Evolutionary conservation across 2,888 invertebrate genomes (phyloP), one percentile per base, ranked within the genome.

Genomic region (Blera fallax): DNA sequence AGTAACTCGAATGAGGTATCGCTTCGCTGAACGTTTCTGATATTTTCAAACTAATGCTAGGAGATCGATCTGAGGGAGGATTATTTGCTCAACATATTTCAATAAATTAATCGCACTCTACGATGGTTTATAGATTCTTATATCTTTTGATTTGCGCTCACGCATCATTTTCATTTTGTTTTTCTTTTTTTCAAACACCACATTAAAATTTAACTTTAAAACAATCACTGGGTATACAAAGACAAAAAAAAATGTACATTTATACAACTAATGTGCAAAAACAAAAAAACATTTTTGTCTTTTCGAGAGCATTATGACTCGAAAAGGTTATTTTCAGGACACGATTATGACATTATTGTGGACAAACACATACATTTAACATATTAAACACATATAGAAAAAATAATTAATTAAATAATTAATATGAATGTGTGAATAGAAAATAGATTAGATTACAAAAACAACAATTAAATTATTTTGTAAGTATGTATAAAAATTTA

Each of bases 281-380:
- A 48, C 18, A 29, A 48, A 48, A 37, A 24, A 24, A 21, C 37
- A 58, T 34, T 58, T 37, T 21, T 24, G 7, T 10, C 43, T 50
- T 6, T 50, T 50, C 24, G 14, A 52, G 4, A 24, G 2, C 14
- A 18, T 29, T 32, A 45, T 27, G 21, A 45, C 16, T 48, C 27
- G 29, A 40, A 40, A 40, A 37, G n/a, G 29, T 52, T 60, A 32
- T 16, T 27, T 45, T n/a, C 8, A 14, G 27, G 43, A 34, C 60
- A 69, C 29, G 32, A 69, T 14, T 40, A 40, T 54, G 45, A 81
- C 60, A 69, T 40, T 67, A 16, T 80, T 74, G 29, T 67, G 78
- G 83, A 83, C 78, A 83, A 83, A 73, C 78, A 83, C 78, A 78
- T 77, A 83, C 73, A 78, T 78, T 73, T 54, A 78, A 76, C 65